Conservation (phyloP, 2,113 vertebrate genomes). For the Gymnarchus niloticus region DNA sequence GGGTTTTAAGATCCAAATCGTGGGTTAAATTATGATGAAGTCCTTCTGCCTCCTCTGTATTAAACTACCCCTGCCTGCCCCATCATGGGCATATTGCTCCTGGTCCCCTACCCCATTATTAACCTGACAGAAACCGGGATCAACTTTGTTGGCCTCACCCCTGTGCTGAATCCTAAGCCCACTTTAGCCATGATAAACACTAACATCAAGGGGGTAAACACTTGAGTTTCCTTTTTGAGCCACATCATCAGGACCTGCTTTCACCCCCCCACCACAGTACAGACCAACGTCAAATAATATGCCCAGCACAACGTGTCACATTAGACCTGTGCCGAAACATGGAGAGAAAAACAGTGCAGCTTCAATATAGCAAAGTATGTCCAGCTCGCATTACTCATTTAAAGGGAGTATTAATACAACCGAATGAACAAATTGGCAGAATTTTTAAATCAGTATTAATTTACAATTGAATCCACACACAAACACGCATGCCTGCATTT, state of each 20-base stretch:
- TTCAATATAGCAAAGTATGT: too few relatives aligned
- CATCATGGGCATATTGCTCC: slow-evolving; percentile 39
- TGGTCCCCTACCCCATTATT: slow-evolving; percentile 34
- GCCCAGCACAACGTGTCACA: background rate
- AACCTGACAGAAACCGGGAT: slow-evolving; percentile 57
- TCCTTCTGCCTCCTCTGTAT: background rate
- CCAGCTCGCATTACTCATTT: too few relatives aligned
- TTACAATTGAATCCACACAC: too few relatives aligned
- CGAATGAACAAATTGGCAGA: too few relatives aligned
- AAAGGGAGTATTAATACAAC: too few relatives aligned
- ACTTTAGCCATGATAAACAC: slow-evolving; percentile 66
- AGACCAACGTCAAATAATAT: slow-evolving; percentile 3
- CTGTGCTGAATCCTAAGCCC: slow-evolving; percentile 61
- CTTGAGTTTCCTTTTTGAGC: background rate
- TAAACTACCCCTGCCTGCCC: background rate
- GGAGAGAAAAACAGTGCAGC: slow-evolving; percentile 24
- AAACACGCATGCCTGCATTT: too few relatives aligned
- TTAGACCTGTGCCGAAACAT: slow-evolving; percentile 15
- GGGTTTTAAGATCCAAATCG: background rate
- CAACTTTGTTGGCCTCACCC: slow-evolving; percentile 56
- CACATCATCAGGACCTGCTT: background rate
- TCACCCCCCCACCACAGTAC: background rate
- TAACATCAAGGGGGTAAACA: slow-evolving; percentile 55
- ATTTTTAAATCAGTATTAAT: too few relatives aligned
- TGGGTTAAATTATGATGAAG: background rate